Evolutionary conservation across 2,797 vertebrate species (phyloP).

Genomic region (Peromyscus eremicus): DNA sequence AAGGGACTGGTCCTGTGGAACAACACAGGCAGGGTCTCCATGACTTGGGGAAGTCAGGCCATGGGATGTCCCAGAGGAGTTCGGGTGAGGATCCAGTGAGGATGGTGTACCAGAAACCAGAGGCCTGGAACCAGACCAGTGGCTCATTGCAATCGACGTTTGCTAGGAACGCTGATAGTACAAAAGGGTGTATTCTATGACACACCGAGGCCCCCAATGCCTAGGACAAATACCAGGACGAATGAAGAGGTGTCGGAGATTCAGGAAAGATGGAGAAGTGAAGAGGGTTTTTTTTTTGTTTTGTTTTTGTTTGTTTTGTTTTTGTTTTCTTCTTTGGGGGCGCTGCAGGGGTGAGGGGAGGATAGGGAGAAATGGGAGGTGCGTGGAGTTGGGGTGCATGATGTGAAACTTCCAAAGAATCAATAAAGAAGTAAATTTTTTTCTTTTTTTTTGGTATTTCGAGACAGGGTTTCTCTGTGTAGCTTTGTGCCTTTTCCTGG

Average conservation of each 20-base stretch:
- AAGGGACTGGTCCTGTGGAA: not conserved
- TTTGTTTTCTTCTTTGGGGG: not conserved
- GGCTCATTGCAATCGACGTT: not conserved
- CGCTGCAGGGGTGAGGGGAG: not conserved
- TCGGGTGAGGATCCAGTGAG: not conserved
- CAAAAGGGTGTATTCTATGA: not conserved
- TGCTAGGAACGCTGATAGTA: not conserved
- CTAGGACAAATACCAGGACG: not conserved
- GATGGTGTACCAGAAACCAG: not conserved
- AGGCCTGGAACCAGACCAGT: not conserved
- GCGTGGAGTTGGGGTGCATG: not conserved
- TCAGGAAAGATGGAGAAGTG: not conserved
- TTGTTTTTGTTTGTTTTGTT: not conserved
- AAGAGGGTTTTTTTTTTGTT: not conserved
- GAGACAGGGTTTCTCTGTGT: too few relatives aligned
- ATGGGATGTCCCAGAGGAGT: not conserved
- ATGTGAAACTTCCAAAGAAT: not conserved
- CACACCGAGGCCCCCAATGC: not conserved
- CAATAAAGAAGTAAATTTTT: not conserved
- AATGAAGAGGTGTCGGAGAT: not conserved
- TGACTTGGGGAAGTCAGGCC: not conserved
- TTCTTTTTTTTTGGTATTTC: too few relatives aligned
- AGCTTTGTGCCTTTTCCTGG: too few relatives aligned
- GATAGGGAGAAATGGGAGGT: not conserved
- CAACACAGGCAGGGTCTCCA: not conserved